Evolutionary conservation across 2,888 invertebrate species (phyloP), one percentile per base, ranked within the genome.

Genomic region (Charanyca ferruginea): DNA sequence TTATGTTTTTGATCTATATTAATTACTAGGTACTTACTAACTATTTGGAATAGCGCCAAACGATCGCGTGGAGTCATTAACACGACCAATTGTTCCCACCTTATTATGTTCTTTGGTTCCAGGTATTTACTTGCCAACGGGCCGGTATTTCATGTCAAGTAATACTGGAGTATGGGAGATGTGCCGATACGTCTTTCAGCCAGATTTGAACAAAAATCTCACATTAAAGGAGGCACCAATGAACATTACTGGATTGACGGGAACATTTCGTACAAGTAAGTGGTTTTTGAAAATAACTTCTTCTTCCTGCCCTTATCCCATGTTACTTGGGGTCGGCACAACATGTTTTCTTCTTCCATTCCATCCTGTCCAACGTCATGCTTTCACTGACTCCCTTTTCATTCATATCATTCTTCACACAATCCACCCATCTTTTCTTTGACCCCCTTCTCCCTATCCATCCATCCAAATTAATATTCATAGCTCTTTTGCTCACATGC

Each of bases 131-230:
- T 92, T 97, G 70, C 95, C 95, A 0, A 96, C 95, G 28, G 93
- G 96, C 11, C 83, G 96, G 63, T 97, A 96, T 83, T 96, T 97
- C 62, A 90, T 97, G 85, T 96, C 96, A 82, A 97, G 97, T 77
- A 96, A 97, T 83, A 96, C 97, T 3, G 98, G 98, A 0, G 91
- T 98, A 8, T 98, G 97, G 97, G 95, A 96, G 83, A 96, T 96
- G 57, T 97, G 97, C 86, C 90, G 96, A 60, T 88, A 91, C 44
- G 93, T 96, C 60, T 92, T 93, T 76, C 85, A 89, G 57, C 92
- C 94, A 1, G 77, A 80, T 16, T n/a, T n/a, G 28, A 70, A 85
- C n/a, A 68, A 70, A 28, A 79, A 83, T 7, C 18, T 77, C 11
- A 52, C 72, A 3, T 66, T 69, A 3, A 79, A 78, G n/a, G 83